Evolutionary conservation across 2,888 invertebrate species (phyloP).

Genomic region (Lasioglossum zephyrum): DNA sequence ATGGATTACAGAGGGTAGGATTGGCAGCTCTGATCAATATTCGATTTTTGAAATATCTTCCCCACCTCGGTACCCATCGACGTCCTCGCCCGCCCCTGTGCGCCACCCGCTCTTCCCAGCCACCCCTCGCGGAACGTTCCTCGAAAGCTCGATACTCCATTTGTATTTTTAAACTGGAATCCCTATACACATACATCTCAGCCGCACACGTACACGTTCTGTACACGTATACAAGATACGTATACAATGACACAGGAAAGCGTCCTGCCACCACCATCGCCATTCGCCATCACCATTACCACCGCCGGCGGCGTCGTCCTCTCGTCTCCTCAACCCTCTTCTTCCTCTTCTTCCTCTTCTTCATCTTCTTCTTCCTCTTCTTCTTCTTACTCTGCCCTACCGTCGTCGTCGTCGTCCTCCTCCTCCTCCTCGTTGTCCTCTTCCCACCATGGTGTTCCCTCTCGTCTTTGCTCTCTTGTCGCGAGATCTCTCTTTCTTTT

Average conservation of each 20-base stretch:
- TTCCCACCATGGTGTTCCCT: slow-evolving; percentile 28
- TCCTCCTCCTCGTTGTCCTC: slow-evolving; percentile 21
- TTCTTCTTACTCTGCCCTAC: slow-evolving; percentile 25
- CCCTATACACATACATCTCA: slow-evolving; percentile 76
- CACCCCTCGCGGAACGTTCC: slow-evolving; percentile 74
- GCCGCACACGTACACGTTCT: slow-evolving; percentile 19
- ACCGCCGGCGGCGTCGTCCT: slow-evolving; percentile 73
- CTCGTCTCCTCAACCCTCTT: slow-evolving; percentile 67
- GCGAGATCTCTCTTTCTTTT: slow-evolving; percentile 47
- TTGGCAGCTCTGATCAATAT: slow-evolving; percentile 84
- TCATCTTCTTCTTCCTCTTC: slow-evolving; percentile 40
- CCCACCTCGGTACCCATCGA: slow-evolving; percentile 71
- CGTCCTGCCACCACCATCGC: slow-evolving; percentile 79
- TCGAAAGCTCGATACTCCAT: slow-evolving; percentile 83
- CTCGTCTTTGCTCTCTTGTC: slow-evolving; percentile 54
- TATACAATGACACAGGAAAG: slow-evolving; percentile 64
- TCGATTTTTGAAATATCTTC: slow-evolving; percentile 84
- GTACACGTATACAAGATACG: slow-evolving; percentile 37
- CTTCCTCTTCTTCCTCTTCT: slow-evolving; percentile 49
- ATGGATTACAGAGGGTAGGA: slow-evolving; percentile 82
- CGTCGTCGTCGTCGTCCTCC: slow-evolving; percentile 22
- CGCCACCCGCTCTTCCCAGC: slow-evolving; percentile 60
- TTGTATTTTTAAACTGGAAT: slow-evolving; percentile 84
- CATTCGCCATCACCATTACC: slow-evolving; percentile 81
- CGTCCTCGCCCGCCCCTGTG: slow-evolving; percentile 72